Evolutionary conservation across 2,113 vertebrate genomes (phyloP).

Genomic region (Eupsittula cactorum): DNA sequence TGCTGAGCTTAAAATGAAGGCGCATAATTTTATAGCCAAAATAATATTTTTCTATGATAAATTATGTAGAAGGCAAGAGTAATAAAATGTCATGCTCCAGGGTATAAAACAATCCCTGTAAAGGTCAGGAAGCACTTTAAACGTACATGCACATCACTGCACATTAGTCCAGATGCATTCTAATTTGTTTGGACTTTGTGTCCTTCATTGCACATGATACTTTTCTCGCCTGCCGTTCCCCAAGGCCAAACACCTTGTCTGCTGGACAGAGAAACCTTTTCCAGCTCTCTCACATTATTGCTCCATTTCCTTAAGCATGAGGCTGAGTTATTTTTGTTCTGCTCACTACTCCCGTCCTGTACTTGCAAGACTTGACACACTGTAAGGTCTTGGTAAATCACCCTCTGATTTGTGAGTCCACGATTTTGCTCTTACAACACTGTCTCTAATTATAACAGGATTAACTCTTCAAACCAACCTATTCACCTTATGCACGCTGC

Average conservation of each 20-base stretch:
- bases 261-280: background rate
- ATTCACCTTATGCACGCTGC: background rate
- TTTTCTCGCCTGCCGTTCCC: background rate
- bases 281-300: background rate
- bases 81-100: constrained; percentile 38
- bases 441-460: background rate
- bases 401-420: background rate
- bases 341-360: background rate
- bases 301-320: background rate
- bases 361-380: background rate
- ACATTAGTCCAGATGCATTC: background rate
- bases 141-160: background rate
- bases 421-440: background rate
- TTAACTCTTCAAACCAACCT: background rate
- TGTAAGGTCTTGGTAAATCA: background rate
- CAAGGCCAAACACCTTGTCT: background rate
- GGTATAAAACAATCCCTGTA: constrained; percentile 11
- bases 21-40: constrained; percentile 42
- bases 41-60: constrained; percentile 58
- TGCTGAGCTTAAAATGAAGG: constrained; percentile 14
- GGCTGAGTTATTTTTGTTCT: background rate
- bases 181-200: constrained; percentile 16
- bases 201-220: background rate
- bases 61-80: constrained; percentile 14
- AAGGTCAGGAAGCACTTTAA: constrained; percentile 49